Percentiles rank a stretch among this genome's conserved stretches.
These are phyloP conservation scores for Arremon aurantiirostris DNA, from an alignment of 2,797 vertebrate genomes.

Conservation along the genomic window DNA sequence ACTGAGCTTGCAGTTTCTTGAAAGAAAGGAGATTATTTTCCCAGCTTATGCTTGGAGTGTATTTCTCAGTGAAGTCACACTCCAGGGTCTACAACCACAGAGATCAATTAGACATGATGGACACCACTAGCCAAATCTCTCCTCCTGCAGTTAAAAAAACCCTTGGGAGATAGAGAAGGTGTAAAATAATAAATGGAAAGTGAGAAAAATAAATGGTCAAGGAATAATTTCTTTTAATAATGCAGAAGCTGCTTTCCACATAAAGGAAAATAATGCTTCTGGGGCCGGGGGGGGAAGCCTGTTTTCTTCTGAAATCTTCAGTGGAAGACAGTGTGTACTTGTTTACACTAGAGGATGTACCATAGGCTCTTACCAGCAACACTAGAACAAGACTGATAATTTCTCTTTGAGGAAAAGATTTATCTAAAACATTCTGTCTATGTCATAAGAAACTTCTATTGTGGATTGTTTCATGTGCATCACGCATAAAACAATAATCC, in stretches of 20 bases:
- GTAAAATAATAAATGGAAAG: not conserved
- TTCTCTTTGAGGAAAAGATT: not conserved
- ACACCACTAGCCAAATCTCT: not conserved
- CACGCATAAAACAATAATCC: not conserved
- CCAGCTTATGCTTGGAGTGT: not conserved
- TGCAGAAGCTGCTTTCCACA: not conserved
- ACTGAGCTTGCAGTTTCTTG: not conserved
- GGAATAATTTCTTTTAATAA: not conserved
- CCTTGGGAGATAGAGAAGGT: not conserved
- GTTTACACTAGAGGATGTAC: not conserved
- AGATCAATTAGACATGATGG: not conserved
- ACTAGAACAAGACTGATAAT: not conserved
- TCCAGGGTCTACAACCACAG: not conserved
- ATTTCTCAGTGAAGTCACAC: not conserved
- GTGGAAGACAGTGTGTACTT: not conserved
- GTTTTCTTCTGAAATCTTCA: not conserved
- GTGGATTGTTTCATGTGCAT: not conserved
- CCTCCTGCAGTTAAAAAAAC: not conserved
- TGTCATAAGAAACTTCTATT: not conserved
- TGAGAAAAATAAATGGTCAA: not conserved
- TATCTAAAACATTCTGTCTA: not conserved
- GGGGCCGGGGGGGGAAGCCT: no score
- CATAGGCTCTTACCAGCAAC: not conserved
- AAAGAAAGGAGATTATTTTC: conserved; percentile 5
- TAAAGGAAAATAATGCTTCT: not conserved